Percentiles rank a stretch among this genome's conserved stretches.
Evolutionary conservation across 2,888 invertebrate genomes (phyloP).

Genomic region (Sarcophaga caerulescens): DNA sequence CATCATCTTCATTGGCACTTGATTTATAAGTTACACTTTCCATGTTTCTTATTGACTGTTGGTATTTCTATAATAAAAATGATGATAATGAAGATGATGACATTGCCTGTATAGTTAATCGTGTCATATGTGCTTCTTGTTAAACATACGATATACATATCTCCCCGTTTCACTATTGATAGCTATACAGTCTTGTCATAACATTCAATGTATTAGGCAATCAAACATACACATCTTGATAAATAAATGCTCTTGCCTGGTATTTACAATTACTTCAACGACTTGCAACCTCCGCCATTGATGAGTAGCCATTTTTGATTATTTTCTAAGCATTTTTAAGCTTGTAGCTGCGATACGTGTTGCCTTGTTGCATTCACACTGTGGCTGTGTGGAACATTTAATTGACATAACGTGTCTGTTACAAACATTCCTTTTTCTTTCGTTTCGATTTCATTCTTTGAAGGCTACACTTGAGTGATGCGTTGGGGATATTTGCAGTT

Average conservation of each 20-base stretch:
- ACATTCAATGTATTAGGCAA: background rate
- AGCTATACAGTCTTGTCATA: background rate
- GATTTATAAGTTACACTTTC: slow-evolving; percentile 11
- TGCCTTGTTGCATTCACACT: slow-evolving; percentile 53
- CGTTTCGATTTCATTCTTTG: background rate
- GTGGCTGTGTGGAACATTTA: slow-evolving; percentile 68
- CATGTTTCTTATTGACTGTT: background rate
- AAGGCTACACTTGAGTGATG: background rate
- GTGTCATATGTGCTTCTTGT: slow-evolving; percentile 20
- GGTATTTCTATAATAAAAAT: slow-evolving; percentile 6
- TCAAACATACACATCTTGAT: background rate
- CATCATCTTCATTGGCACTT: slow-evolving; percentile 64
- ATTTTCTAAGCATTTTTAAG: background rate
- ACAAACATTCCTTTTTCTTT: background rate
- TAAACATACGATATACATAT: background rate
- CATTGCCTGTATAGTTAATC: background rate
- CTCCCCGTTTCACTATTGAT: no score
- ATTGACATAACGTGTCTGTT: slow-evolving; percentile 60
- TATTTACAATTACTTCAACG: slow-evolving; percentile 25
- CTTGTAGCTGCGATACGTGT: slow-evolving; percentile 40
- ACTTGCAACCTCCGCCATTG: background rate
- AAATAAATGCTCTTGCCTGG: slow-evolving; percentile 1
- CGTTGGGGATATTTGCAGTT: background rate
- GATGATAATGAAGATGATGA: slow-evolving; percentile 3
- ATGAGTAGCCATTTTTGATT: background rate